phyloP scores from a whole-genome alignment of 2,888 invertebrate species.

The Trissolcus brochymenae region DNA sequence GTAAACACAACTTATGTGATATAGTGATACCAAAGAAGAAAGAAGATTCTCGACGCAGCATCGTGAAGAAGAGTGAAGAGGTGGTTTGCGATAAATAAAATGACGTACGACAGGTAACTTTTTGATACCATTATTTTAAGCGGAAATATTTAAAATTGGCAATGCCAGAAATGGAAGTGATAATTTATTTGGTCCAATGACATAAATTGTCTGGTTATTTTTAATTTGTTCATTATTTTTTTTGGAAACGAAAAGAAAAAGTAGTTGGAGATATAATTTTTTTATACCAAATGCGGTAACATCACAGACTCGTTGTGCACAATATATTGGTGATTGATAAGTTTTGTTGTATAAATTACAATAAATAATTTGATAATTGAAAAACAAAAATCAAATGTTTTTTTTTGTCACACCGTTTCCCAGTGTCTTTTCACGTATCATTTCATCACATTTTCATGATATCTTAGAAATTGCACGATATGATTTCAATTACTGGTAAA shows the following conservation, averaged over 20 bases:
- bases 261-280: not conserved
- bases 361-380: constrained; percentile 34
- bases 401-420: constrained; percentile 36
- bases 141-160: constrained; percentile 12
- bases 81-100: not conserved
- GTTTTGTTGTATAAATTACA: constrained; percentile 20
- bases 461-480: constrained; percentile 46
- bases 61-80: constrained; percentile 1
- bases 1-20: not conserved
- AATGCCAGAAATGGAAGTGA: not conserved
- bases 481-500: constrained; percentile 16
- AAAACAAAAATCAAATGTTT: constrained; percentile 25
- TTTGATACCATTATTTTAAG: constrained; percentile 1
- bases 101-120: constrained; percentile 3
- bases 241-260: not conserved
- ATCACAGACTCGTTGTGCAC: constrained; percentile 9
- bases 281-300: not conserved
- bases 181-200: no score
- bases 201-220: no score
- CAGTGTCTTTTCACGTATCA: constrained; percentile 33
- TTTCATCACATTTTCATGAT: constrained; percentile 53
- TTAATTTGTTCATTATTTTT: constrained; percentile 8
- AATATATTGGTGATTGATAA: constrained; percentile 8
- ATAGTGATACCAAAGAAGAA: constrained; percentile 5
- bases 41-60: not conserved